Evolutionary conservation across 1,140 invertebrate species (phyloP).

Genomic region (Apocrypta bakeri): DNA sequence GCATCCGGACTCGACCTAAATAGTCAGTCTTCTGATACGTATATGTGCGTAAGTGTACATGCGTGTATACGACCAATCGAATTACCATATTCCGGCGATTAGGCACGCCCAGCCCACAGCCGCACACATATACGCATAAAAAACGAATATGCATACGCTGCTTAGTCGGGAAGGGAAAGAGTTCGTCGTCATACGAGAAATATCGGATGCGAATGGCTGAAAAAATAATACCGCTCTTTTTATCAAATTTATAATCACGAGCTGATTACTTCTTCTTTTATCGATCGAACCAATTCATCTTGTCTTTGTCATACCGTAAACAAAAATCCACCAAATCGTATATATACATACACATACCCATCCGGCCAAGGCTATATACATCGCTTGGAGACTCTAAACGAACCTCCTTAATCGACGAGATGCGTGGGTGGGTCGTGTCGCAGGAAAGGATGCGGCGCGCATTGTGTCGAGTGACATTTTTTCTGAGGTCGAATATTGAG

Average conservation of each 20-base stretch:
- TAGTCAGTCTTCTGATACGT: not conserved
- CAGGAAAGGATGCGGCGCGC: not conserved
- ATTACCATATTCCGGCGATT: conserved; percentile 51
- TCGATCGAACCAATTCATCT: not conserved
- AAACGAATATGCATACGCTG: not conserved
- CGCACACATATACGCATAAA: not conserved
- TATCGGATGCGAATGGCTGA: too few species aligned
- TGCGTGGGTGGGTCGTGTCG: not conserved
- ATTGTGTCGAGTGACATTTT: not conserved
- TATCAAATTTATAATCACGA: too few species aligned
- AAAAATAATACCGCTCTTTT: too few species aligned
- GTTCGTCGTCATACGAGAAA: too few species aligned
- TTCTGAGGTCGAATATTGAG: not conserved
- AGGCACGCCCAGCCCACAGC: conserved; percentile 20
- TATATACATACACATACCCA: too few species aligned
- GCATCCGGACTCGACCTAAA: conserved; percentile 30
- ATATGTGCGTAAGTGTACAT: not conserved
- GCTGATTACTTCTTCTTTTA: too few species aligned
- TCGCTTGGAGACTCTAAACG: not conserved
- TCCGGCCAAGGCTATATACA: too few species aligned
- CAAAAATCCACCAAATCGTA: not conserved
- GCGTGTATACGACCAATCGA: conserved; percentile 9
- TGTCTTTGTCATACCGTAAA: not conserved
- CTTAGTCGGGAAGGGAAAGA: not conserved
- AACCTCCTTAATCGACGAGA: not conserved